Conservation (phyloP, 2,797 vertebrate species). For the Pseudomugil gertrudae region DNA sequence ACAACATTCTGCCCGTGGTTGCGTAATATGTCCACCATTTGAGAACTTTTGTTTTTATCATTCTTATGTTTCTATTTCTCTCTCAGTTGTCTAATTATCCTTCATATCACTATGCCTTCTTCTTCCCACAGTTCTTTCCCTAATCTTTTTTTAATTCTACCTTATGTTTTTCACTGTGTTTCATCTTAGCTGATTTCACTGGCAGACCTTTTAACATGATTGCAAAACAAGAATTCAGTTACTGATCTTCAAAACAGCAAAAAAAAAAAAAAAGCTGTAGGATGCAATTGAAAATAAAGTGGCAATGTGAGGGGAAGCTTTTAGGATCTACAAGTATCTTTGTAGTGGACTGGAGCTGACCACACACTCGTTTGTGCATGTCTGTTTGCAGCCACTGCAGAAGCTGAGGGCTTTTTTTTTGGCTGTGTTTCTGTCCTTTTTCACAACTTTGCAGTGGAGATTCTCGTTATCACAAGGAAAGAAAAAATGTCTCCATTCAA, state of each 20-base stretch:
- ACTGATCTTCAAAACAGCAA: constrained; percentile 31
- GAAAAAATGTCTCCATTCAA: constrained; percentile 12
- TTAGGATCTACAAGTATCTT: constrained; percentile 37
- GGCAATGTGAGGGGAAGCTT: constrained; percentile 29
- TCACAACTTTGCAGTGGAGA: constrained; percentile 21
- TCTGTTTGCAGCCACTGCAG: constrained; percentile 10
- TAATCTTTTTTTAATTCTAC: background rate
- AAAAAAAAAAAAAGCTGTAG: constrained; percentile 25
- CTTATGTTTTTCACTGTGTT: constrained; percentile 26
- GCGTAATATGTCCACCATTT: constrained; percentile 32
- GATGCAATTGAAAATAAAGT: constrained; percentile 34
- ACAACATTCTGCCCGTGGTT: constrained; percentile 40
- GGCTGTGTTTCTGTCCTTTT: constrained; percentile 24
- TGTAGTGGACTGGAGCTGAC: constrained; percentile 50
- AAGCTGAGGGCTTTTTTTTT: constrained; percentile 17
- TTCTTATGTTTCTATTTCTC: background rate
- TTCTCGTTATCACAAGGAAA: constrained; percentile 15
- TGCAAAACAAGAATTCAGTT: constrained; percentile 27
- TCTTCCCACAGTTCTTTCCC: background rate
- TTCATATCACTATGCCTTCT: background rate
- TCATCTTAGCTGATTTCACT: constrained; percentile 37
- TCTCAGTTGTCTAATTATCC: background rate
- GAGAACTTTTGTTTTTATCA: constrained; percentile 24
- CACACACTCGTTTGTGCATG: constrained; percentile 23
- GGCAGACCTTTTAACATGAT: constrained; percentile 40